Evolutionary conservation across 2,888 invertebrate genomes (phyloP), one percentile per base, ranked within the genome.

Genomic region (Cephus rjabovi): DNA sequence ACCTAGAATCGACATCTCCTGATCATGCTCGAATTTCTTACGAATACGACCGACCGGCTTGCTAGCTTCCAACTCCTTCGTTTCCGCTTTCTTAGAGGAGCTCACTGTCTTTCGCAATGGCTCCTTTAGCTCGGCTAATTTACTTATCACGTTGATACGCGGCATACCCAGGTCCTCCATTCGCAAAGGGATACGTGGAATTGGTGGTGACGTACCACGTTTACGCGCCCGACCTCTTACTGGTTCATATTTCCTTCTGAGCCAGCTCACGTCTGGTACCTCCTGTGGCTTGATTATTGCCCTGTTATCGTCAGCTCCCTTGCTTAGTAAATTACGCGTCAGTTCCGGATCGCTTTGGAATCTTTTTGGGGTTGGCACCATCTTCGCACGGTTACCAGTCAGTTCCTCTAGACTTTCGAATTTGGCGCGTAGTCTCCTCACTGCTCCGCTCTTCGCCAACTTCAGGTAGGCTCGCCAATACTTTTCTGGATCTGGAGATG

Each of bases 81-180:
- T 89, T 78, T 89, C 90, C 1, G 90, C 89, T 79, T 89, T 92
- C 30, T 77, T 12, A 77, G 71, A 30, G 71, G 82, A 78, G 23
- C 82, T 81, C 0, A 83, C 81, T 11, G 79, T 78, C 0, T 82
- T 74, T 3, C 71, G 77, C 1, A 81, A 74, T 0, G 84, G 83
- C 3, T 89, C 89, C 78, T 91, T 90, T 56, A 96, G 91, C 1
- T 95, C 93, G 0, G 97, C 97, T 77, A 96, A 94, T 92, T 97
- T 97, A 85, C 97, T 97, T 85, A 97, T 97, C n/a, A 97, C 95
- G 86, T 97, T 97, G 83, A 97, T 97, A 87, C 96, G 97, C 0
- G 97, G 97, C 97, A 97, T 97, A 82, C 95, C 95, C 23, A 96
- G 94, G 88, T 96, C 95, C 77, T 94, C 94, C 0, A 94, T 92